A percentile compares a stretch with the other conserved stretches of the same genome.
These are phyloP conservation scores for Leontocebus nigricollis DNA, from an alignment of 2,797 vertebrate species.

Conservation along the genomic window DNA sequence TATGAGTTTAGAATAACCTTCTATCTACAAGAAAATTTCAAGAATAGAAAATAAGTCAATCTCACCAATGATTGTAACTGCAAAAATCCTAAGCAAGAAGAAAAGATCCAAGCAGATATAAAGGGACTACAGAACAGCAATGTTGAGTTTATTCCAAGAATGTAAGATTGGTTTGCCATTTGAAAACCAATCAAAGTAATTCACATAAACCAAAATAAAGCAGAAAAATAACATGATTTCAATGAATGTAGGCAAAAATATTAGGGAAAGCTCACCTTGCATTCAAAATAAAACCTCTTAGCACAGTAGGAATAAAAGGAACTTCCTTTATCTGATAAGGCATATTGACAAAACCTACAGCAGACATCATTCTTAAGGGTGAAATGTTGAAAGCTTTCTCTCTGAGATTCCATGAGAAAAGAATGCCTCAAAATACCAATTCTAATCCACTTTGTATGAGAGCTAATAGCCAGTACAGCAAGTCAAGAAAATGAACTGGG, in stretches of 20 bases:
- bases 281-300: not conserved
- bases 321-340: not conserved
- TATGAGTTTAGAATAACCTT: not conserved
- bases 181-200: not conserved
- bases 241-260: not conserved
- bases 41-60: not conserved
- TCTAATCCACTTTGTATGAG: not conserved
- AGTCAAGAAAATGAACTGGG: not conserved
- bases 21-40: not conserved
- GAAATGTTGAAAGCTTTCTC: not conserved
- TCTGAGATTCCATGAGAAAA: not conserved
- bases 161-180: not conserved
- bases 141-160: not conserved
- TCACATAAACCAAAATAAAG: not conserved
- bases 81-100: not conserved
- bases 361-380: not conserved
- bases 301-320: not conserved
- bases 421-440: not conserved
- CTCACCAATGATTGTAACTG: not conserved
- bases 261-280: not conserved
- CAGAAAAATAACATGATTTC: not conserved
- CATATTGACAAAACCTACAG: not conserved
- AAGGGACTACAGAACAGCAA: not conserved
- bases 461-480: not conserved
- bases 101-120: not conserved